Base-by-base conservation (phyloP, 2,797 vertebrate genomes). In the Eupleurogrammus muticus region DNA sequence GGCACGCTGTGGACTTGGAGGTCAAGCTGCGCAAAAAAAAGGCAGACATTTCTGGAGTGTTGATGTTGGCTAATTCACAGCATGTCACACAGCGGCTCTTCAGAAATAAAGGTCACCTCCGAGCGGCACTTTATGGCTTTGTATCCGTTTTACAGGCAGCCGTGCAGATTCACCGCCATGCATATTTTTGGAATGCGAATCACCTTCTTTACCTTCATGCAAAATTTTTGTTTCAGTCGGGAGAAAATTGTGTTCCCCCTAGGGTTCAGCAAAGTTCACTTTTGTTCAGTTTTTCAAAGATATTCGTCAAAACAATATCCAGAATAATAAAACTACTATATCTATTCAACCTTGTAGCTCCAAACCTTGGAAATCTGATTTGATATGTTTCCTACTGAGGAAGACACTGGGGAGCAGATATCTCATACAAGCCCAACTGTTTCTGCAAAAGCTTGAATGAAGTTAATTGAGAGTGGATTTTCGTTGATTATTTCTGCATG, bases 21-120 rank as follows among this genome's bases (percentile, higher is more conserved):
- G 87, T 86, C 85, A 78, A 75, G 46, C 64, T 2, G 72, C 69
- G 49, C 69, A 66, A 55, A n/a, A n/a, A n/a, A n/a, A n/a, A 81
- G 72, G 66, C 82, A 76, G 77, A 76, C 14, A 83, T 86, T 76
- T 68, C 48, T 68, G 32, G 10, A 59, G 68, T 80, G 51, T 70
- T 79, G 67, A 80, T 80, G 81, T 70, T 50, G 73, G 79, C 70
- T 83, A 81, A 80, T 89, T 90, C 74, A 65, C 83, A 67, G 73
- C 79, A 4, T 70, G 81, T 75, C 72, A 72, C 68, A 51, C 54
- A 23, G 75, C 71, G 2, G 72, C 80, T 70, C 78, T 64, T 86
- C 56, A 64, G 81, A 82, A 82, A 70, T 66, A 86, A 83, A 87
- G 90, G 85, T 90, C 87, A 88, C 77, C 83, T 77, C 82, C 70